Conservation (phyloP, 2,888 invertebrate species). For the Lasius platythorax region DNA sequence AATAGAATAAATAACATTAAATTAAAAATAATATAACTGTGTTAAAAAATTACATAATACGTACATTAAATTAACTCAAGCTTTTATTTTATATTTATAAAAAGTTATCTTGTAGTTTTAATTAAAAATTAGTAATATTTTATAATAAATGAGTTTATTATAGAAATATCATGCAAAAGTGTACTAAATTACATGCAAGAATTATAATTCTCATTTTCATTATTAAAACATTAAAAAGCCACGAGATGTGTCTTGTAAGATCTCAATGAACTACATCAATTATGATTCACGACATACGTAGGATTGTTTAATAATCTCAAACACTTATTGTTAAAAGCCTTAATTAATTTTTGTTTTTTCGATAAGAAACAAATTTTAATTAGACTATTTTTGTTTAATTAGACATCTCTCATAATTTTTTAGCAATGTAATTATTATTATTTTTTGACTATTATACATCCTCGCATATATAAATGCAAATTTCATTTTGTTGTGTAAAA, state of each 20-base stretch:
- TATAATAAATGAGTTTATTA: neutral
- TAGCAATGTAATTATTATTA: constrained; percentile 24
- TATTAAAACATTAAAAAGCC: neutral
- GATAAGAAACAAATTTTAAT: neutral
- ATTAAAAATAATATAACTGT: neutral
- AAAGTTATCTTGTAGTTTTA: neutral
- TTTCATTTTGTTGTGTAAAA: constrained; percentile 25
- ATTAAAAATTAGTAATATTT: neutral
- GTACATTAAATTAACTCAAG: neutral
- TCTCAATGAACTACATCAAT: neutral
- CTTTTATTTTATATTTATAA: neutral
- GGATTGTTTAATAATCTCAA: neutral
- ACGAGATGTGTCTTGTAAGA: neutral
- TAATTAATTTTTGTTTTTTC: neutral
- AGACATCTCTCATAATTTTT: neutral
- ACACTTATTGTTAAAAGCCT: neutral
- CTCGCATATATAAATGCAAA: constrained; percentile 29
- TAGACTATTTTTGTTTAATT: neutral
- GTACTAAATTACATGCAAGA: neutral
- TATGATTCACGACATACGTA: neutral
- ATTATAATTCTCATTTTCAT: neutral
- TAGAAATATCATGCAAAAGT: neutral
- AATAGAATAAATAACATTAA: neutral
- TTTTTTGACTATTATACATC: constrained; percentile 7
- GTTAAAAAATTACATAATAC: neutral